Conservation (phyloP, 1,140 invertebrate genomes). For the Stegodyphus dumicola region DNA sequence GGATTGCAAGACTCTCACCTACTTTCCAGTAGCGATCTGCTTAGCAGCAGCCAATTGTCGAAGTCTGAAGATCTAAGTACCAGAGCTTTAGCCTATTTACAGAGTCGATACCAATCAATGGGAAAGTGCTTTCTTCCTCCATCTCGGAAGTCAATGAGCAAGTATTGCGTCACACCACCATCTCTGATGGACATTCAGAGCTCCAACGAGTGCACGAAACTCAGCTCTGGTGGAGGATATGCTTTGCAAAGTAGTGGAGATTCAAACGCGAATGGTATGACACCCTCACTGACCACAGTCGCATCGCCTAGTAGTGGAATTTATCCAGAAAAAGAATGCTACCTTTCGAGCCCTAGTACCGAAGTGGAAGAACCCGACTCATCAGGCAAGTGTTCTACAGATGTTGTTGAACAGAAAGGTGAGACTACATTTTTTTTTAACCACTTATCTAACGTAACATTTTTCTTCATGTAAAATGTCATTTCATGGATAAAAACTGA, state of each 20-base stretch:
- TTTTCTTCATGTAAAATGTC: too few species aligned
- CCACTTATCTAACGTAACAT: not conserved
- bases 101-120: slow-evolving; percentile 10
- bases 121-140: slow-evolving; percentile 34
- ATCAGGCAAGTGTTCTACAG: slow-evolving; percentile 51
- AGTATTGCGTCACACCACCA: slow-evolving; percentile 14
- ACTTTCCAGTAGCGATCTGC: slow-evolving; percentile 2
- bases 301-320: slow-evolving; percentile 2
- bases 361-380: slow-evolving; percentile 55
- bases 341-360: slow-evolving; percentile 44
- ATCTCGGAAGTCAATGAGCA: slow-evolving; percentile 5
- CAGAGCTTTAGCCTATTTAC: slow-evolving; percentile 17
- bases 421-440: not conserved
- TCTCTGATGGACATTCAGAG: not conserved
- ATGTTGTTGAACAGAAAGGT: slow-evolving; percentile 57
- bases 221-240: not conserved
- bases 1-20: slow-evolving; percentile 20
- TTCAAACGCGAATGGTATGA: not conserved
- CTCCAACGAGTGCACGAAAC: not conserved
- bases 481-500: too few species aligned
- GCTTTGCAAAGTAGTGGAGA: not conserved
- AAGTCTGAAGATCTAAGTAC: slow-evolving; percentile 2
- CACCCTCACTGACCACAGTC: not conserved
- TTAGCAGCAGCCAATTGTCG: not conserved
- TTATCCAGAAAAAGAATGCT: slow-evolving; percentile 46